These are phyloP conservation scores for Lucinisca nassula DNA, from an alignment of 2,888 invertebrate species.

Conservation along the genomic window DNA sequence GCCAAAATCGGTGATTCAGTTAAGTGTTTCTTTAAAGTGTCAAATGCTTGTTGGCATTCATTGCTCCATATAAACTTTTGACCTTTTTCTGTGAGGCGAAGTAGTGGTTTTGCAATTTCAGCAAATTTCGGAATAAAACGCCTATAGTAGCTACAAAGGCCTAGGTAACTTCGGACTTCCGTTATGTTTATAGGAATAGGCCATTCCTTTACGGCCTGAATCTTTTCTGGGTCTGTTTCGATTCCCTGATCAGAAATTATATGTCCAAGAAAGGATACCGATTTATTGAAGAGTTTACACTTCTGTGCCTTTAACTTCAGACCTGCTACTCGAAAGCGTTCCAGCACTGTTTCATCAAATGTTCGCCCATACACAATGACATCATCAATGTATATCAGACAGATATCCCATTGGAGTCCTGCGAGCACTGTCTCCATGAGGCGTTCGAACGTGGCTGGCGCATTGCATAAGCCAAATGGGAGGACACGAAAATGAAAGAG, in stretches of 20 bases:
- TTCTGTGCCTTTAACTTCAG: background rate
- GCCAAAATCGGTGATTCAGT: slow-evolving; percentile 12
- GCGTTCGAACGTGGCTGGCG: slow-evolving; percentile 54
- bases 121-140: background rate
- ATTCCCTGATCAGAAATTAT: background rate
- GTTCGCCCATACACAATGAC: slow-evolving; percentile 39
- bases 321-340: background rate
- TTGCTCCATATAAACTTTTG: background rate
- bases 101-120: background rate
- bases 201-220: background rate
- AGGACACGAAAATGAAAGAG: background rate
- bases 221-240: slow-evolving; percentile 1
- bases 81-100: background rate
- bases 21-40: background rate
- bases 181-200: background rate
- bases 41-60: slow-evolving; percentile 4
- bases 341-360: slow-evolving; percentile 25
- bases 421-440: slow-evolving; percentile 47
- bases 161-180: background rate
- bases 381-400: slow-evolving; percentile 49
- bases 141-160: slow-evolving; percentile 3
- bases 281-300: background rate
- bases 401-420: slow-evolving; percentile 47
- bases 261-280: background rate
- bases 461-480: too few relatives aligned